Base-by-base conservation (phyloP, 2,888 invertebrate species). In the Cloeon dipterum region DNA sequence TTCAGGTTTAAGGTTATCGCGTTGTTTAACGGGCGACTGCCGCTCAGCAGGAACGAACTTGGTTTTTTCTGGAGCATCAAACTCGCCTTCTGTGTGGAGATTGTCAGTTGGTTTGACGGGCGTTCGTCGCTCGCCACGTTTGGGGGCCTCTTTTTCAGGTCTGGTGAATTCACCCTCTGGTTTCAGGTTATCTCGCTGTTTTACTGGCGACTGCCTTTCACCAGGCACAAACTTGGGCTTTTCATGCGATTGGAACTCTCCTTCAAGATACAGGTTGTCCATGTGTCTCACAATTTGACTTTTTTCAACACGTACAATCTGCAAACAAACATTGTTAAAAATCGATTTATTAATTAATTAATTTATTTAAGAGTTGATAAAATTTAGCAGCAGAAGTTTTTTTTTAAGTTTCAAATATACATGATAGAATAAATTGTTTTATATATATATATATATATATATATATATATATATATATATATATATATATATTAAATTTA, bases 201-300 rank as follows among this genome's bases (percentile, higher is more conserved):
- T 45, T n/a, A 47, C 51, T 1, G 46, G 42, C 1, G 48, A 44
- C 0, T 50, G 32, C 39, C 42, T 36, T 39, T 42, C 20, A 39
- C 33, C 38, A 1, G 38, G n/a, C 4, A 16, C 34, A 2, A 34
- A 33, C 11, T 16, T 38, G 8, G n/a, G 23, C 23, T 38, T 25
- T 19, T 38, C 39, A 39, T 62, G 57, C 23, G 42, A 48, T 35
- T 57, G 51, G 45, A 68, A 68, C 3, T 65, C 71, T 11, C 77
- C 77, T 50, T 42, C 40, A 14, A 41, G 62, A 17, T 51, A 49
- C 1, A 68, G 49, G 45, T 66, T 66, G 44, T 68, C 66, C 40
- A 58, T 49, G 2, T 45, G 46, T 21, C 43, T 41, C 32, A 37
- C 21, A 13, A 51, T 42, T 5, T 44, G 44, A 13, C 42, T 45